Percentiles rank a stretch among this genome's conserved stretches.
These are phyloP conservation scores for Mobula hypostoma DNA, from an alignment of 2,113 vertebrate species.

Conservation along the genomic window DNA sequence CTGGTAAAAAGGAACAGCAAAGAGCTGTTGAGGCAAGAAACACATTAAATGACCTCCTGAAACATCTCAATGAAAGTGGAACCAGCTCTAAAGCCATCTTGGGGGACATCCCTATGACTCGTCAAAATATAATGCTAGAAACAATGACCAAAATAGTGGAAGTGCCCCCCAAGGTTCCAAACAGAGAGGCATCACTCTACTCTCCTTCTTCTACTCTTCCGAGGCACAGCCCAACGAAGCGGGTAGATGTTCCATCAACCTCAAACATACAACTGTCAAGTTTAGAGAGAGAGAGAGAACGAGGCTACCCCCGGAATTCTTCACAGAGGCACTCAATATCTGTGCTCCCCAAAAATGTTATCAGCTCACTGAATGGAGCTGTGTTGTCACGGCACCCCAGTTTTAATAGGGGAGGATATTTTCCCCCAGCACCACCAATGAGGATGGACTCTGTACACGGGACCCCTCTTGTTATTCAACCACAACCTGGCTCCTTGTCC, in stretches of 20 bases:
- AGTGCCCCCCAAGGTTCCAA: slow-evolving; percentile 87
- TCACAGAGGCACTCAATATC: slow-evolving; percentile 92
- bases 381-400: slow-evolving; percentile 88
- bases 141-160: slow-evolving; percentile 83
- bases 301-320: slow-evolving; percentile 84
- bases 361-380: slow-evolving; percentile 81
- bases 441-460: slow-evolving; percentile 90
- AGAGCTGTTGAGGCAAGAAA: slow-evolving; percentile 89
- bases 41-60: slow-evolving; percentile 89
- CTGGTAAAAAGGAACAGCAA: slow-evolving; percentile 81
- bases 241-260: slow-evolving; percentile 86
- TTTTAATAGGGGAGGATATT: slow-evolving; percentile 82
- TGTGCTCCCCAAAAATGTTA: slow-evolving; percentile 76
- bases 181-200: slow-evolving; percentile 87
- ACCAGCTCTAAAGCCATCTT: slow-evolving; percentile 81
- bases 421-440: slow-evolving; percentile 74
- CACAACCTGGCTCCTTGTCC: slow-evolving; percentile 73
- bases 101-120: slow-evolving; percentile 75
- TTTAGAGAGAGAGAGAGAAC: slow-evolving; percentile 85
- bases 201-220: slow-evolving; percentile 92
- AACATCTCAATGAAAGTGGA: slow-evolving; percentile 83
- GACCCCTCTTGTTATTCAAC: slow-evolving; percentile 72
- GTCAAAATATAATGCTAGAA: slow-evolving; percentile 83
- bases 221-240: slow-evolving; percentile 89
- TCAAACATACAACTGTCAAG: slow-evolving; percentile 78